Evolutionary conservation across 2,113 vertebrate genomes (phyloP), one percentile per base, ranked within the genome.

Genomic region (Poeciliopsis retropinna): DNA sequence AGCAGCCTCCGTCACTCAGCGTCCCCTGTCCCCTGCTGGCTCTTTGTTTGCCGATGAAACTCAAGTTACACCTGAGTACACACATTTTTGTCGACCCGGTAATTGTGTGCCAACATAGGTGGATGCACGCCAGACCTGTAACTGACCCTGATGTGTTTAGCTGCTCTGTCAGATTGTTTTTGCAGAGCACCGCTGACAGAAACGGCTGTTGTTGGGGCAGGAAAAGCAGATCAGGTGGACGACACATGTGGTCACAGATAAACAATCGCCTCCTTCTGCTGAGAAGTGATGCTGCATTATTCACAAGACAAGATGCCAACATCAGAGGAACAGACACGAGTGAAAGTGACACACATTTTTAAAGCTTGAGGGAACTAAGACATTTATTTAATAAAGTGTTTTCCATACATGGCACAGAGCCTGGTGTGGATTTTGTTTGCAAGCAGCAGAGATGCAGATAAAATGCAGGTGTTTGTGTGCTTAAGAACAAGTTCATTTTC

Each of bases 71-170:
- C 72, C 63, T 64, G 14, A 66, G 37, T 64, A 69, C 69, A 68
- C 57, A 69, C 64, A 19, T 80, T 74, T 22, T 62, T 67, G 62
- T 5, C 27, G 8, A 15, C n/a, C 37, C 15, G 66, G 30, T 29
- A 15, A 67, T 75, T 60, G 13, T 2, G 17, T 60, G 60, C 67
- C 32, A 37, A 15, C 22, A 27, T 10, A 3, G 9, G 22, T 57
- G 83, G 85, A 77, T 32, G 51, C 2, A 75, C 62, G 85, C 78
- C 88, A 87, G 83, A 78, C 73, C 83, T 80, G 89, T 87, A 83
- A 85, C 80, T 83, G 84, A 85, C 82, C 73, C 71, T 63, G 72
- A 34, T 57, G n/a, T 64, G 44, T 73, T 73, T 71, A 60, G 39
- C 15, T 14, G 66, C 73, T 77, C 17, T 11, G 39, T 81, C 51